Evolutionary conservation across 2,113 vertebrate species (phyloP).

Genomic region (Percina caprodes): DNA sequence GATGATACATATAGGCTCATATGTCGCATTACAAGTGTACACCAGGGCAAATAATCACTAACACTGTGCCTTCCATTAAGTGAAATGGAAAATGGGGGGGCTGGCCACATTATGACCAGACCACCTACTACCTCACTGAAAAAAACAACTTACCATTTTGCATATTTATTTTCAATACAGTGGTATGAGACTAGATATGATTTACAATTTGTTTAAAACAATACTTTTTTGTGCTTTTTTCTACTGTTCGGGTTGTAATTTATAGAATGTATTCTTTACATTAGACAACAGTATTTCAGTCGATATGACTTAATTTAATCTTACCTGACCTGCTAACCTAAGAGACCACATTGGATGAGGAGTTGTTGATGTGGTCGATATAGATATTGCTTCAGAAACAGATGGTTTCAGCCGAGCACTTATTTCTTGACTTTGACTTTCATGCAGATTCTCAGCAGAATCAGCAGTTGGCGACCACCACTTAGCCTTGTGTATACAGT

Average conservation of each 20-base stretch:
- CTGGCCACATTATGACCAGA: conserved; percentile 11
- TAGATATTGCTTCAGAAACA: conserved; percentile 35
- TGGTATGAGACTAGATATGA: neutral
- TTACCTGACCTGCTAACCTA: neutral
- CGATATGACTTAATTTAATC: conserved; percentile 13
- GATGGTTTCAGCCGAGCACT: conserved; percentile 30
- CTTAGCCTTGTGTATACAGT: conserved; percentile 4
- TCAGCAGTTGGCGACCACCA: conserved; percentile 8
- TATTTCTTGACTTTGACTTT: conserved; percentile 36
- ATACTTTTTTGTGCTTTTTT: neutral
- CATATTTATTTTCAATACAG: neutral
- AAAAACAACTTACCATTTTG: conserved; percentile 5
- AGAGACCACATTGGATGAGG: conserved; percentile 5
- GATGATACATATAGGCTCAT: conserved; percentile 53
- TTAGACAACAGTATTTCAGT: neutral
- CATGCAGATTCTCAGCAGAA: neutral
- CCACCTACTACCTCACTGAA: conserved; percentile 7
- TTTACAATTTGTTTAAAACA: neutral
- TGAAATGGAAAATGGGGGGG: conserved; percentile 39
- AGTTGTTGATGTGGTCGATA: conserved; percentile 30
- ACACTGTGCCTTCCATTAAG: conserved; percentile 36
- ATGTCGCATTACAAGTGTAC: conserved; percentile 54
- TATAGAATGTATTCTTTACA: conserved; percentile 12
- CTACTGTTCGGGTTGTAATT: neutral
- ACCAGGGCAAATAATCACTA: conserved; percentile 51